Percentiles rank a stretch among this genome's conserved stretches.
Conservation (phyloP, 2,797 vertebrate genomes). For the Heteromormyrus szaboi region DNA sequence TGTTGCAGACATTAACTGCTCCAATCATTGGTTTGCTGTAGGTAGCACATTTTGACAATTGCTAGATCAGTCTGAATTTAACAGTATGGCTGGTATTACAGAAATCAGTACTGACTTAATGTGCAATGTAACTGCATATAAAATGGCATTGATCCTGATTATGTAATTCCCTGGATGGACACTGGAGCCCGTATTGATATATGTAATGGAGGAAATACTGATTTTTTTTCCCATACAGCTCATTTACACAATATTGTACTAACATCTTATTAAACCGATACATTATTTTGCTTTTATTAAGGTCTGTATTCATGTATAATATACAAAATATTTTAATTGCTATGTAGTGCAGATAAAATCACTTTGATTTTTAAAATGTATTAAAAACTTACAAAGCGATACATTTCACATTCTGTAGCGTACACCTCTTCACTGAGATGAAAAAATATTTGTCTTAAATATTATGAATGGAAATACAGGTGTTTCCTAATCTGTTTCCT, state of each 20-base stretch:
- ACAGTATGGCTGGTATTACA: constrained; percentile 13
- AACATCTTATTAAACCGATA: neutral
- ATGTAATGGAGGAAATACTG: neutral
- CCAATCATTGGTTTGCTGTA: neutral
- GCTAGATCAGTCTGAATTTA: neutral
- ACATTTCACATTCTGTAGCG: constrained; percentile 6
- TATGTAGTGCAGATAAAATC: constrained; percentile 13
- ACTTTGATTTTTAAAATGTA: constrained; percentile 15
- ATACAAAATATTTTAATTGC: constrained; percentile 19
- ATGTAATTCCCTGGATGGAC: neutral
- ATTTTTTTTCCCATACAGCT: neutral
- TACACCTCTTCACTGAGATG: neutral
- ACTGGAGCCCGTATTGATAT: neutral
- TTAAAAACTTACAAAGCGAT: constrained; percentile 8
- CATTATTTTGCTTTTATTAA: constrained; percentile 4
- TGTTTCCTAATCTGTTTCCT: too few species aligned
- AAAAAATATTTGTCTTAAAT: constrained; percentile 12
- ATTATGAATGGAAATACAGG: constrained; percentile 9
- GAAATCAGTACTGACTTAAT: neutral
- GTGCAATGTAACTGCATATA: neutral
- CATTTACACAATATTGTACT: constrained; percentile 6
- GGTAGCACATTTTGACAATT: neutral
- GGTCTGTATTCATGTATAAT: constrained; percentile 9
- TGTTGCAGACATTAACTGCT: neutral
- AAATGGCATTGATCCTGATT: neutral